Conservation (phyloP, 2,797 vertebrate genomes). For the Alouatta caraya region DNA sequence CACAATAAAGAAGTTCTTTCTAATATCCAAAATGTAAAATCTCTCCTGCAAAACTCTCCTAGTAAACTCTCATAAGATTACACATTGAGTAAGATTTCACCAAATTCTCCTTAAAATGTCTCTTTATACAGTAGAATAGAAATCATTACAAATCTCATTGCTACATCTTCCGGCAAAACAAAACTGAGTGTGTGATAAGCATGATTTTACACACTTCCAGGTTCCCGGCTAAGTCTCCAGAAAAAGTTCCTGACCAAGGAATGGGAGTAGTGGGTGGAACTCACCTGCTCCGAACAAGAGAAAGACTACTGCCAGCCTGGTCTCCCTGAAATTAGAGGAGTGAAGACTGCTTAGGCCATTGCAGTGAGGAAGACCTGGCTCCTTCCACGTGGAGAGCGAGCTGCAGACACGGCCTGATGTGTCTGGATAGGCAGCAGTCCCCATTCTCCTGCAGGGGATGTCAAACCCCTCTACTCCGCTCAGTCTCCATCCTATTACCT, state of each 20-base stretch:
- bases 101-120: background rate
- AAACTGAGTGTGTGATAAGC: background rate
- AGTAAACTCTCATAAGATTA: background rate
- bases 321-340: background rate
- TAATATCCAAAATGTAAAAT: background rate
- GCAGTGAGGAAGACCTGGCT: rapidly evolving
- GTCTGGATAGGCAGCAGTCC: background rate
- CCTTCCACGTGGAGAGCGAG: rapidly evolving
- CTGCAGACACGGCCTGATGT: rapidly evolving
- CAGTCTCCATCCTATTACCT: background rate
- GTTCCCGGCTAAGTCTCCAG: background rate
- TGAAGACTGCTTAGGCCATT: background rate
- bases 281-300: background rate
- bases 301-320: background rate
- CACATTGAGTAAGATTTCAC: background rate
- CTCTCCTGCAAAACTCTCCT: background rate
- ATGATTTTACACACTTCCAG: background rate
- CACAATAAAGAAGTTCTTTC: background rate
- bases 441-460: background rate
- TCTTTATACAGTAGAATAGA: background rate
- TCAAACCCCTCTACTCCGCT: background rate
- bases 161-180: background rate
- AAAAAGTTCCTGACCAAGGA: background rate
- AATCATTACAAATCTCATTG: background rate
- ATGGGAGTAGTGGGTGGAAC: background rate